Evolutionary conservation across 2,888 invertebrate species (phyloP).

Genomic region (Philaethria dido): DNA sequence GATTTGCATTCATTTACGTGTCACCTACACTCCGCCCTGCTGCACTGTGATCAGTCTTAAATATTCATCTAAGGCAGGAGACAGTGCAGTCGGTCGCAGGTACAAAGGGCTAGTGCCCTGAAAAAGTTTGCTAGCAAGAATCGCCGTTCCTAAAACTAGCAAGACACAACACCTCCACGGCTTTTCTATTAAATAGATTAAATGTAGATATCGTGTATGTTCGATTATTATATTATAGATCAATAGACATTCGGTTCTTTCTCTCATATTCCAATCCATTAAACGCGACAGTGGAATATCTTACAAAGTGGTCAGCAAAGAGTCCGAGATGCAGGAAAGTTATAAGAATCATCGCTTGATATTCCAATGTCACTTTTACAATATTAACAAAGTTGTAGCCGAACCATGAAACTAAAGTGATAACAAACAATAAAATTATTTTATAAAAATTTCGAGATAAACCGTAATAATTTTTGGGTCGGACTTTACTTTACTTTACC

Average conservation of each 20-base stretch:
- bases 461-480: not conserved
- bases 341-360: not conserved
- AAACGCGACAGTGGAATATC: not conserved
- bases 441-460: not conserved
- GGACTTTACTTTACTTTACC: not conserved
- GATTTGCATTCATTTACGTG: constrained; percentile 18
- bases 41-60: constrained; percentile 6
- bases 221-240: not conserved
- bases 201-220: not conserved
- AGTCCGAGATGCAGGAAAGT: not conserved
- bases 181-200: not conserved
- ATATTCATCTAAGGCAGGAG: not conserved
- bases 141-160: not conserved
- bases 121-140: constrained; percentile 3
- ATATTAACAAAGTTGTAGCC: not conserved
- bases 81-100: constrained; percentile 21
- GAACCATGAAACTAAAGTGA: not conserved
- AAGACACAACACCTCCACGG: constrained; percentile 3
- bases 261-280: not conserved
- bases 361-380: constrained; percentile 8
- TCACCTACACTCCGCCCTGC: constrained; percentile 14
- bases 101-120: constrained; percentile 26
- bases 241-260: not conserved
- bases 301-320: not conserved
- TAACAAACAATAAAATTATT: not conserved